phyloP scores from a whole-genome alignment of 2,797 vertebrate genomes.

The Anas capensis region DNA sequence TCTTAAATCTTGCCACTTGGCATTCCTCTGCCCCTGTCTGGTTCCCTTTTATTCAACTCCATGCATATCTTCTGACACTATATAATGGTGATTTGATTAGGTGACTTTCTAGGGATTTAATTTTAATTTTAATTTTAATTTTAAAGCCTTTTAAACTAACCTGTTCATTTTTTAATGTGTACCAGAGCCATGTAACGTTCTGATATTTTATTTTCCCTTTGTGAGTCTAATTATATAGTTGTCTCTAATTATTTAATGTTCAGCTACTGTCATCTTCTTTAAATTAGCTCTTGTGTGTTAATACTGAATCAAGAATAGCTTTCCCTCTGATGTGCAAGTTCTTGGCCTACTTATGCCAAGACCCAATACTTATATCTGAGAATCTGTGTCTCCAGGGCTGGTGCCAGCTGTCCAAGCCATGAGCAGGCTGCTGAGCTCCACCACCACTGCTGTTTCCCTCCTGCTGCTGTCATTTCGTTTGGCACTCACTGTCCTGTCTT shows the following conservation, averaged over 20 bases:
- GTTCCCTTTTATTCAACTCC: not conserved
- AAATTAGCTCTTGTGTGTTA: not conserved
- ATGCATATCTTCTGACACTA: not conserved
- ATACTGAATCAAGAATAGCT: not conserved
- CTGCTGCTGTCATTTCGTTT: not conserved
- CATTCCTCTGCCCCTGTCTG: slow-evolving; percentile 14
- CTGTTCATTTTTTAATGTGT: not conserved
- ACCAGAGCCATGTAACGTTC: not conserved
- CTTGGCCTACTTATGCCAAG: not conserved
- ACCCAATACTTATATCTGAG: not conserved
- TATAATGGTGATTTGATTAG: not conserved
- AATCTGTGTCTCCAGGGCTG: not conserved
- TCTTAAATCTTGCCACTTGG: slow-evolving; percentile 52
- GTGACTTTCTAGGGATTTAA: not conserved
- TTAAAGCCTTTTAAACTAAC: slow-evolving; percentile 2
- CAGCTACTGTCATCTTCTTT: not conserved
- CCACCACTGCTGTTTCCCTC: not conserved
- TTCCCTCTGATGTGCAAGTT: not conserved
- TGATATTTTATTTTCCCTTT: not conserved
- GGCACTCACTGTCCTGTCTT: not conserved
- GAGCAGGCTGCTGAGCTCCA: not conserved
- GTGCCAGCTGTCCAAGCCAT: not conserved
- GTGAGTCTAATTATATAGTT: not conserved
- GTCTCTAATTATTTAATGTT: not conserved
- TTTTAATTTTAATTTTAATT: not conserved